A percentile compares a stretch with the other conserved stretches of the same genome.
Evolutionary conservation across 35 echinoderm and acorn worm genomes (phyloP).

Genomic region (Apostichopus japonicus): DNA sequence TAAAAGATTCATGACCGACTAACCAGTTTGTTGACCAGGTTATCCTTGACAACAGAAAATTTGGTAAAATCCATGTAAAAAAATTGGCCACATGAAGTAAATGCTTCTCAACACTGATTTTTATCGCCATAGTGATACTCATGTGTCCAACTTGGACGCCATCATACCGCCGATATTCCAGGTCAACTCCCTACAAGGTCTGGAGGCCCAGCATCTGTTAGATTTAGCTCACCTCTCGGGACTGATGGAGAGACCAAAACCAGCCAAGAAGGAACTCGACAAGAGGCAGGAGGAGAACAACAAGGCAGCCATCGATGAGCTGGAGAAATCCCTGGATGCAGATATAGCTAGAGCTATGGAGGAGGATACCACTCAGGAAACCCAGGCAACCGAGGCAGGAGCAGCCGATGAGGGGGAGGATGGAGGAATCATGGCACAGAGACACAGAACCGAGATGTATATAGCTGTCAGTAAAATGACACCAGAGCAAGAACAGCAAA

Average conservation of each 20-base stretch:
- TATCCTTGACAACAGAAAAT: no score
- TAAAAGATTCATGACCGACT: no score
- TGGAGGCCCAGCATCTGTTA: conserved; percentile 67
- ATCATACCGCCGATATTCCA: conserved; percentile 76
- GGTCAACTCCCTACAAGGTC: conserved; percentile 67
- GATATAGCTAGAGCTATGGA: conserved; percentile 96
- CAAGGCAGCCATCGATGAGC: conserved; percentile 55
- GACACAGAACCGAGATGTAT: conserved; percentile 21
- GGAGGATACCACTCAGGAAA: conserved; percentile 16
- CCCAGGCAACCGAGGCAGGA: not conserved
- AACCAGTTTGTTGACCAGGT: no score
- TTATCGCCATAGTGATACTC: conserved; percentile 77
- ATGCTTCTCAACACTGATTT: not conserved
- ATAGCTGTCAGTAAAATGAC: conserved; percentile 22
- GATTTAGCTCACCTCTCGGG: conserved; percentile 85
- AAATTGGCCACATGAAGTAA: no score
- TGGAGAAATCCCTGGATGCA: conserved; percentile 92
- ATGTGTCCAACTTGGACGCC: conserved; percentile 84
- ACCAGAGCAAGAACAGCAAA: conserved; percentile 41
- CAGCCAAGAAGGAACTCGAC: conserved; percentile 10
- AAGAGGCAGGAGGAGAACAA: conserved; percentile 32
- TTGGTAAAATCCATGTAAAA: no score
- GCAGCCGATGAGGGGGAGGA: not conserved
- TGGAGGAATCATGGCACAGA: not conserved
- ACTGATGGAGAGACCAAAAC: conserved; percentile 65